Evolutionary conservation across 2,888 invertebrate genomes (phyloP), one percentile per base, ranked within the genome.

Genomic region (Heliconius hortense): DNA sequence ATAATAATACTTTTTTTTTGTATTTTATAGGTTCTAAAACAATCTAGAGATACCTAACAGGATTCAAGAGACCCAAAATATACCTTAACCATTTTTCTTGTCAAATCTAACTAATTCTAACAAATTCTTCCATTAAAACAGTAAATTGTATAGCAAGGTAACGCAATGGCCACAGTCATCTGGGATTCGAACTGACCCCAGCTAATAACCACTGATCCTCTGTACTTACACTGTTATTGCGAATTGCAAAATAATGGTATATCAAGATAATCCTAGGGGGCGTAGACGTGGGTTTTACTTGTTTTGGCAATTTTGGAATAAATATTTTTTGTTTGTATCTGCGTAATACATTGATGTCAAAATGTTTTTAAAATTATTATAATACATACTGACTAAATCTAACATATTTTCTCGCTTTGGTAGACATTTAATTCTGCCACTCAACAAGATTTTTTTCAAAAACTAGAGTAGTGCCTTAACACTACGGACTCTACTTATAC

Each of bases 161-260:
- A 71, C 64, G 73, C 70, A 75, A 76, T 76, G 78, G 76, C 78
- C 78, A 81, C n/a, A 2, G 71, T 69, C 88, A 84, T 85, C 80
- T 82, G 90, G 90, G 90, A 89, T 83, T 86, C 82, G 80, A 87
- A 86, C 80, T 66, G 79, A 84, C 83, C 87, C 84, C 85, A 80
- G 85, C 80, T 88, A 90, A 92, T 91, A 89, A 91, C 88, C 89
- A 80, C 83, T 87, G 85, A 89, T 88, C 89, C 90, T 84, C 89
- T 86, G 87, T 89, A 87, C 87, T 85, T 89, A 87, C 87, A 85
- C 85, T 90, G 90, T 91, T 91, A 91, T 91, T 90, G 91, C 90
- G 87, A 89, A 90, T 86, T 87, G 88, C 83, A 77, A 80, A 86
- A 88, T 90, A 91, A 90, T 89, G 88, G 85, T 90, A 91, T 89